Percentiles rank a stretch among this genome's conserved stretches.
Evolutionary conservation across 1,140 invertebrate genomes (phyloP).

Genomic region (Cecropterus lyciades): DNA sequence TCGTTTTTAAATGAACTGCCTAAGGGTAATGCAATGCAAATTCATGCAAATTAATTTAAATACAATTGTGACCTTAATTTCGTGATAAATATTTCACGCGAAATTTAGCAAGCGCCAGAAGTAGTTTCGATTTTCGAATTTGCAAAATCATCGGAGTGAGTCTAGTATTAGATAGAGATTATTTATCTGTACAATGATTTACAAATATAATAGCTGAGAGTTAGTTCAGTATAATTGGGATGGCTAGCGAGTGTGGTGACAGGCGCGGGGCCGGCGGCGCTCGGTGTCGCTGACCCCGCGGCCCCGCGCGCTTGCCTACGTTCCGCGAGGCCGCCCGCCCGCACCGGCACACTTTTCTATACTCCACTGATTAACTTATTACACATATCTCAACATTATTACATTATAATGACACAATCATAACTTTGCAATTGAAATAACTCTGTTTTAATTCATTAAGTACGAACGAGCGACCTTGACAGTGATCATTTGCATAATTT

Average conservation of each 20-base stretch:
- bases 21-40: no score
- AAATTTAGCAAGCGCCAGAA: neutral
- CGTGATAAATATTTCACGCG: no score
- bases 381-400: neutral
- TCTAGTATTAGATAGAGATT: no score
- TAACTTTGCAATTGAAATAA: neutral
- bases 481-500: constrained; percentile 8
- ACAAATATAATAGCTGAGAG: neutral
- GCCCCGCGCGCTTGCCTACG: constrained; percentile 50
- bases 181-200: neutral
- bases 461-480: constrained; percentile 13
- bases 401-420: neutral
- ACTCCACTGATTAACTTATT: constrained; percentile 38
- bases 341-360: constrained; percentile 51
- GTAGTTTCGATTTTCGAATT: constrained; percentile 1
- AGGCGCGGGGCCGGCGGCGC: constrained; percentile 51
- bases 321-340: constrained; percentile 57
- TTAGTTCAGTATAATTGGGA: constrained; percentile 25
- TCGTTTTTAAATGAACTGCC: no score
- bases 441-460: neutral
- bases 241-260: constrained; percentile 37
- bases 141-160: neutral
- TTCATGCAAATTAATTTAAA: no score
- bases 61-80: no score
- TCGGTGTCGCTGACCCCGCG: constrained; percentile 25